phyloP scores from a whole-genome alignment of 2,797 vertebrate species.

The Sebastiscus albofasciatus region DNA sequence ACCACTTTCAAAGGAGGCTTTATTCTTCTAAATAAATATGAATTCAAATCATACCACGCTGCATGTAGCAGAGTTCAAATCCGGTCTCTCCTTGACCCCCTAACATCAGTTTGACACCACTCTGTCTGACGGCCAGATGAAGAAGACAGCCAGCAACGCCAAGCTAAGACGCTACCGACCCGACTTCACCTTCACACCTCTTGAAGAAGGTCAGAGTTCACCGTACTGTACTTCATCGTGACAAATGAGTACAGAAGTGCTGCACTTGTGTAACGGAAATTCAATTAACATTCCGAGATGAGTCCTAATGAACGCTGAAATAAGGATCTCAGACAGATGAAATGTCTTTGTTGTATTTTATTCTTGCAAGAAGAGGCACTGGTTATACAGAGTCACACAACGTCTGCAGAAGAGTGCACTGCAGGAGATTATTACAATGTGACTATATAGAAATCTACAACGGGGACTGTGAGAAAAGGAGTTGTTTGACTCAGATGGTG shows the following conservation, averaged over 20 bases:
- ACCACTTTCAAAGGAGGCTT: background rate
- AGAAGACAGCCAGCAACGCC: slow-evolving; percentile 87
- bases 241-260: background rate
- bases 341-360: too few species aligned
- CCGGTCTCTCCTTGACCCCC: slow-evolving; percentile 8
- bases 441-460: too few species aligned
- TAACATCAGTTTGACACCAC: slow-evolving; percentile 82
- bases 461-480: too few species aligned
- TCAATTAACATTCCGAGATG: too few species aligned
- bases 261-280: background rate
- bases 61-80: background rate
- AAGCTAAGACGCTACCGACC: slow-evolving; percentile 85
- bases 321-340: too few species aligned
- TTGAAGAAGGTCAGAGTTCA: slow-evolving; percentile 79
- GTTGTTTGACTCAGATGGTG: too few species aligned
- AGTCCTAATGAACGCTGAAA: too few species aligned
- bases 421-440: too few species aligned
- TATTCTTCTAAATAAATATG: background rate
- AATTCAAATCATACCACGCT: background rate
- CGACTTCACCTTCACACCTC: slow-evolving; percentile 85
- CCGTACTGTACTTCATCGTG: background rate
- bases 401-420: too few species aligned
- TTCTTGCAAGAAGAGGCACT: too few species aligned
- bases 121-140: slow-evolving; percentile 87
- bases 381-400: too few species aligned